Evolutionary conservation across 2,113 vertebrate genomes (phyloP).

Genomic region (Myrmophylax atrothorax): DNA sequence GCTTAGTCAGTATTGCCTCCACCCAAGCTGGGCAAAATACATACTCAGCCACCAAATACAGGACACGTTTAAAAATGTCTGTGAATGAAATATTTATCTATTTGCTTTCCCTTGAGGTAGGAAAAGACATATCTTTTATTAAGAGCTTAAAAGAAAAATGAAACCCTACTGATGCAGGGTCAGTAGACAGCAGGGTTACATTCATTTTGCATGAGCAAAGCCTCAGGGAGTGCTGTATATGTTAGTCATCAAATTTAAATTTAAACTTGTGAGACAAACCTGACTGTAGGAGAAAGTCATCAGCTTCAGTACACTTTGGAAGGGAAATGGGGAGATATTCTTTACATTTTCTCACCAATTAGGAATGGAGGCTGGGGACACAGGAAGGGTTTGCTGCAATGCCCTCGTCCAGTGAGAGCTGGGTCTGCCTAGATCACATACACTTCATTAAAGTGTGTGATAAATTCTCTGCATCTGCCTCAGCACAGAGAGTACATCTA

Average conservation of each 20-base stretch:
- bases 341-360: neutral
- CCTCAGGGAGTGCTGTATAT: slow-evolving; percentile 19
- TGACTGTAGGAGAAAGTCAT: slow-evolving; percentile 1
- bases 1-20: neutral
- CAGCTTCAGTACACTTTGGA: neutral
- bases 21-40: neutral
- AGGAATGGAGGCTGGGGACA: neutral
- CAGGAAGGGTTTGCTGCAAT: neutral
- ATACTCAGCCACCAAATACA: neutral
- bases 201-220: slow-evolving; percentile 32
- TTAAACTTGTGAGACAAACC: slow-evolving; percentile 1
- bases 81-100: slow-evolving; percentile 26
- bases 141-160: slow-evolving; percentile 20
- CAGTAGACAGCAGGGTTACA: neutral
- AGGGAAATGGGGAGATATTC: neutral
- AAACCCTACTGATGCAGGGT: neutral
- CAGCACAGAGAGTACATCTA: neutral
- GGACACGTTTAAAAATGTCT: neutral
- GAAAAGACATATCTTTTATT: slow-evolving; percentile 20
- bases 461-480: neutral
- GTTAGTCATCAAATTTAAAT: slow-evolving; percentile 50
- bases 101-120: neutral
- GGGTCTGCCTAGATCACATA: neutral
- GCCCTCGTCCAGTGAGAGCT: neutral
- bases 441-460: neutral